phyloP scores from a whole-genome alignment of 2,888 invertebrate species.

The Holacanthella duospinosa region DNA sequence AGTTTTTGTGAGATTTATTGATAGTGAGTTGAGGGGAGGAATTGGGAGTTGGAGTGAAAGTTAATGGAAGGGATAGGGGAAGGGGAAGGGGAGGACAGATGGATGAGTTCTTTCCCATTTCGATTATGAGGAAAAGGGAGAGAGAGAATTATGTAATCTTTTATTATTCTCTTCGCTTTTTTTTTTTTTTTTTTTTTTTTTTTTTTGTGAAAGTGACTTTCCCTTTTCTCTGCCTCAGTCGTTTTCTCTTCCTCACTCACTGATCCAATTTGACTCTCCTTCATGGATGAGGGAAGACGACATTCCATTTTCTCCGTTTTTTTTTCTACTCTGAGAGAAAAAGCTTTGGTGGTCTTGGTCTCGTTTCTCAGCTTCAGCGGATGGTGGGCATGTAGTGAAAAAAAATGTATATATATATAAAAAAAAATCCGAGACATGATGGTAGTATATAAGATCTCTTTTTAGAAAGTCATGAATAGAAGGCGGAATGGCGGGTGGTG shows the following conservation, averaged over 20 bases:
- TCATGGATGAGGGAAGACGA: conserved; percentile 9
- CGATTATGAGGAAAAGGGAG: conserved; percentile 7
- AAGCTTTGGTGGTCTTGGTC: not conserved
- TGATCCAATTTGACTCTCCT: conserved; percentile 13
- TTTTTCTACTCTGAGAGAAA: not conserved
- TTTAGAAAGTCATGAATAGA: conserved; percentile 5
- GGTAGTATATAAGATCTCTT: not conserved
- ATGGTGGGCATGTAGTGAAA: not conserved
- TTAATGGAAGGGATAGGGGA: conserved; percentile 17
- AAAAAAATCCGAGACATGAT: not conserved
- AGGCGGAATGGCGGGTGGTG: conserved; percentile 1
- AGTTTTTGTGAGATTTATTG: not conserved
- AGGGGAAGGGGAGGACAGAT: conserved; percentile 4
- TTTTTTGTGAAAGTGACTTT: not conserved
- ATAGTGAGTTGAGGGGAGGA: not conserved
- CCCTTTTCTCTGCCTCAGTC: not conserved
- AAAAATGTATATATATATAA: not conserved
- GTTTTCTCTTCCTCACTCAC: conserved; percentile 5
- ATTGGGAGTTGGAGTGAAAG: conserved; percentile 15
- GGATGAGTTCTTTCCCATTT: conserved; percentile 3
- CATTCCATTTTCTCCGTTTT: conserved; percentile 1
- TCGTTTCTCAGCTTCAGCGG: not conserved
- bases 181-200: not conserved
- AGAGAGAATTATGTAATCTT: conserved; percentile 2
- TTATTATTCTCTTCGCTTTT: not conserved